Conservation (phyloP, 2,888 invertebrate genomes). For the Clitarchus hookeri region DNA sequence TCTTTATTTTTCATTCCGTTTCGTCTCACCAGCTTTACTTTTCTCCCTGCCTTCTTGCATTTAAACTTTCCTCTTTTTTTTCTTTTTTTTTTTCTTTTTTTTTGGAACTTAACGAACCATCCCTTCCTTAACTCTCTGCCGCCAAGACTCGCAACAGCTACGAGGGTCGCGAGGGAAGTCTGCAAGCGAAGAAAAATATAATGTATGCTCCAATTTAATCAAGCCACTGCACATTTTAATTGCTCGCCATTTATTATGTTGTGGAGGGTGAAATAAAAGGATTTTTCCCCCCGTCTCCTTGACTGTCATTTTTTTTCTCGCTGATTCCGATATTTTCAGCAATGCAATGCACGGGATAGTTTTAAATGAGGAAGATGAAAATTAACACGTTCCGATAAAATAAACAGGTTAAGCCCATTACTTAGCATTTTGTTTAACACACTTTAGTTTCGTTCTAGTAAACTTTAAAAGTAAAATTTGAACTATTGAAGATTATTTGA, state of each 20-base stretch:
- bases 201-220: slow-evolving; percentile 23
- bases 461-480: no score
- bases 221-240: slow-evolving; percentile 22
- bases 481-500: no score
- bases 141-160: not conserved
- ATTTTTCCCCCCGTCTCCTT: not conserved
- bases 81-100: not conserved
- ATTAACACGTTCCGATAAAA: no score
- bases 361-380: no score
- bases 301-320: no score
- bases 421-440: no score
- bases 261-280: not conserved
- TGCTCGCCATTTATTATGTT: slow-evolving; percentile 11
- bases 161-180: not conserved
- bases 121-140: not conserved
- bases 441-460: no score
- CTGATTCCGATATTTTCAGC: no score
- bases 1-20: slow-evolving; percentile 20
- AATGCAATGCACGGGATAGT: no score
- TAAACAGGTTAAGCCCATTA: no score
- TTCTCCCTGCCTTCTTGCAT: slow-evolving; percentile 15
- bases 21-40: slow-evolving; percentile 11
- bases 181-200: not conserved
- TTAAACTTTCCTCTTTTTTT: not conserved
- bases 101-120: slow-evolving; percentile 18